These are phyloP conservation scores for Chelidonichthys spinosus DNA, from an alignment of 2,797 vertebrate species.

Conservation along the genomic window DNA sequence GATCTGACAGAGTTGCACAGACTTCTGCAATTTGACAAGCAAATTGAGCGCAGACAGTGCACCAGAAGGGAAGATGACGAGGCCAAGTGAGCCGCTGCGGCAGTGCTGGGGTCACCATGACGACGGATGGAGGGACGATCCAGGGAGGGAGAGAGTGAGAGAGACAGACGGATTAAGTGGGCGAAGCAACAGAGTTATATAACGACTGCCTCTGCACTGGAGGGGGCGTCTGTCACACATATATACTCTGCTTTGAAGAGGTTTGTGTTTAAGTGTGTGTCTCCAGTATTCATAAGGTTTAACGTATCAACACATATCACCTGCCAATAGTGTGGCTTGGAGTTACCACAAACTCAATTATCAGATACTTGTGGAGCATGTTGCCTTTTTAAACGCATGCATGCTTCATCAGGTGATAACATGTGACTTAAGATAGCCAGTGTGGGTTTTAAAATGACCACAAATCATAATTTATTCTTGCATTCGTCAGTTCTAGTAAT, in stretches of 20 bases:
- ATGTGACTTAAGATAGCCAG: no score
- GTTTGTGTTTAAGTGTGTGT: not conserved
- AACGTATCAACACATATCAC: constrained; percentile 25
- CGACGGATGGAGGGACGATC: constrained; percentile 59
- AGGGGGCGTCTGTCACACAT: not conserved
- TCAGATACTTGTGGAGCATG: not conserved
- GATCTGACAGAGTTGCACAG: constrained; percentile 30
- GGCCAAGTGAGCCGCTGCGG: constrained; percentile 52
- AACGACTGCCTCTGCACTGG: constrained; percentile 53
- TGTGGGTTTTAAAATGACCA: no score
- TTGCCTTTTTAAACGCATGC: not conserved
- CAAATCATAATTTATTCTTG: no score
- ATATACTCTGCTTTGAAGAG: constrained; percentile 12
- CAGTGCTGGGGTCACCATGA: constrained; percentile 70
- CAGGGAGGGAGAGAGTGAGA: constrained; percentile 3
- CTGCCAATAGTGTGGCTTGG: not conserved
- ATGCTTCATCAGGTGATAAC: no score
- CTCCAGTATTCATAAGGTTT: not conserved
- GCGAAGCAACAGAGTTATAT: constrained; percentile 48
- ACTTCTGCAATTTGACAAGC: constrained; percentile 34
- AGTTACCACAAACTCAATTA: not conserved
- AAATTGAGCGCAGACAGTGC: constrained; percentile 32
- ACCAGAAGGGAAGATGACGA: constrained; percentile 28
- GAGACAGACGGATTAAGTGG: constrained; percentile 33
- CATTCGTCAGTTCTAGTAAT: no score